These are phyloP conservation scores for Tetragnatha versicolor DNA, from an alignment of 1,140 invertebrate genomes.

Conservation along the genomic window DNA sequence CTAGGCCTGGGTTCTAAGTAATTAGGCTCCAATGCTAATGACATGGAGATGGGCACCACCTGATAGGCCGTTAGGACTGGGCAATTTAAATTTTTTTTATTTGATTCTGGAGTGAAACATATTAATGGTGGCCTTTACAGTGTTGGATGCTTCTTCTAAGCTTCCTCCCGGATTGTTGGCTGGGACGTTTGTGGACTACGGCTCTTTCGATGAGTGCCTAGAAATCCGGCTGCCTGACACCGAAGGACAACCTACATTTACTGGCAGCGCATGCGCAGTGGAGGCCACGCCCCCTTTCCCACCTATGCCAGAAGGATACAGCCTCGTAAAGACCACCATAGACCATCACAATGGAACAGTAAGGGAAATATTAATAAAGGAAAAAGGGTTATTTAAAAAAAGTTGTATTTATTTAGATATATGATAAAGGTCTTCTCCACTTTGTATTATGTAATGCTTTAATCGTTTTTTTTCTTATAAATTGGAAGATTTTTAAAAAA, in stretches of 20 bases:
- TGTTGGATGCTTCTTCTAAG: constrained; percentile 35
- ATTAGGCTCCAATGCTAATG: too few relatives aligned
- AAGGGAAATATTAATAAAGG: constrained; percentile 16
- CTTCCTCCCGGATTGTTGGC: constrained; percentile 26
- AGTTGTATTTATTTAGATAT: too few relatives aligned
- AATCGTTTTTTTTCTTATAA: too few relatives aligned
- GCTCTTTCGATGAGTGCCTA: constrained; percentile 57
- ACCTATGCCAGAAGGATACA: neutral
- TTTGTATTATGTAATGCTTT: too few relatives aligned
- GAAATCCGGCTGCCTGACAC: neutral
- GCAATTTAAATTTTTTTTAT: too few relatives aligned
- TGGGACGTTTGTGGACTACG: constrained; percentile 55
- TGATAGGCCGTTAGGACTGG: too few relatives aligned
- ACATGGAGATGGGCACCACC: too few relatives aligned
- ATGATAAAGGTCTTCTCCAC: too few relatives aligned
- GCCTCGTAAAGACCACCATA: neutral
- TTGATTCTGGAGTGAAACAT: too few relatives aligned
- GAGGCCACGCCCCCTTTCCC: neutral
- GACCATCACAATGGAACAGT: constrained; percentile 2
- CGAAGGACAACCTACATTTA: neutral
- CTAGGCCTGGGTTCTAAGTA: too few relatives aligned
- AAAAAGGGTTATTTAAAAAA: too few relatives aligned
- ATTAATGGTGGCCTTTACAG: constrained; percentile 9
- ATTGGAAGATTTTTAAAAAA: too few relatives aligned
- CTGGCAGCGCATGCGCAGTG: constrained; percentile 18